Evolutionary conservation across 2,888 invertebrate species (phyloP).

Genomic region (Drosophila rellima): DNA sequence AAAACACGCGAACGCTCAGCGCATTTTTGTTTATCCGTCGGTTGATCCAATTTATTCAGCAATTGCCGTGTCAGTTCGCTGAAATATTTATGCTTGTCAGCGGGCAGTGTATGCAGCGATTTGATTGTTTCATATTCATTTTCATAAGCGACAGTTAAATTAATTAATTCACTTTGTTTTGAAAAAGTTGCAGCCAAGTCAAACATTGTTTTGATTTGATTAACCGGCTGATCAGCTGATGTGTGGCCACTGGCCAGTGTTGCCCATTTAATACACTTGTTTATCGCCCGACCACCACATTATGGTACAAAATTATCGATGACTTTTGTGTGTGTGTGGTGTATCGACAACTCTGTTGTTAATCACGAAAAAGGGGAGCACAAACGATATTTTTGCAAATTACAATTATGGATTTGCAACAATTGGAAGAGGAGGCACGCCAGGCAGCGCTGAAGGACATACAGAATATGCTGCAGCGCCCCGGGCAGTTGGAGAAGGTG

Average conservation of each 20-base stretch:
- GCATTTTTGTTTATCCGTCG: slow-evolving; percentile 20
- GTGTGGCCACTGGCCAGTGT: too few relatives aligned
- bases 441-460: slow-evolving; percentile 93
- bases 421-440: slow-evolving; percentile 92
- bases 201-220: slow-evolving; percentile 25
- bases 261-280: too few relatives aligned
- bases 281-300: too few relatives aligned
- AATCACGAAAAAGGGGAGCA: neutral
- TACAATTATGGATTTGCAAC: slow-evolving; percentile 87
- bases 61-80: slow-evolving; percentile 36
- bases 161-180: slow-evolving; percentile 30
- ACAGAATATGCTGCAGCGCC: slow-evolving; percentile 96
- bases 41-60: slow-evolving; percentile 40
- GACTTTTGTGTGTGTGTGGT: too few relatives aligned
- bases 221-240: slow-evolving; percentile 1
- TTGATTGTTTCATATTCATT: slow-evolving; percentile 67
- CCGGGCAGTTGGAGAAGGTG: slow-evolving; percentile 97
- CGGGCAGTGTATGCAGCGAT: slow-evolving; percentile 35
- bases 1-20: slow-evolving; percentile 49
- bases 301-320: too few relatives aligned
- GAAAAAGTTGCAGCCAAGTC: slow-evolving; percentile 22
- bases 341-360: neutral
- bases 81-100: slow-evolving; percentile 3
- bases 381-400: neutral
- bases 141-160: slow-evolving; percentile 41